Conservation (phyloP, 1,140 invertebrate genomes). For the Zaprionus ghesquierei region DNA sequence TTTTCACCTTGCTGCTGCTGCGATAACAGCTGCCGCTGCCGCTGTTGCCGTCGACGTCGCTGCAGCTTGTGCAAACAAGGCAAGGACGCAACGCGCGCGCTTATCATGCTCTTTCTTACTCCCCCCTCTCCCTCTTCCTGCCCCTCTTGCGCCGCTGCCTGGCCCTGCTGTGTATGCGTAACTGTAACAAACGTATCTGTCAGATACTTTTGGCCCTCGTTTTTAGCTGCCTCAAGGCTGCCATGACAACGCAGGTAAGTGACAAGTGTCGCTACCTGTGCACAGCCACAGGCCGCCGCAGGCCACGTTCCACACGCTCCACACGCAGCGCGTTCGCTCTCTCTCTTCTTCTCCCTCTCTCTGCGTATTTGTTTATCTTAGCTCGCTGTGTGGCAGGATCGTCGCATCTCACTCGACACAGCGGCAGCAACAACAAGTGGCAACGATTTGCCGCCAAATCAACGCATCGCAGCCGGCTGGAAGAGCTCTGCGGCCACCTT, state of each 20-base stretch:
- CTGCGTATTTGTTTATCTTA: slow-evolving; percentile 18
- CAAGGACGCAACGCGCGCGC: slow-evolving; percentile 35
- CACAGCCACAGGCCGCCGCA: background rate
- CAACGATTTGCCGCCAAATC: slow-evolving; percentile 46
- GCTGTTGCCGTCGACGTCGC: background rate
- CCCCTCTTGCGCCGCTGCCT: background rate
- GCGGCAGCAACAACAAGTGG: slow-evolving; percentile 28
- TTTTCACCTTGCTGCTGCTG: slow-evolving; percentile 40
- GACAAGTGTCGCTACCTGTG: slow-evolving; percentile 27
- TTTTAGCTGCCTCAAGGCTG: slow-evolving; percentile 57
- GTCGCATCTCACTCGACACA: slow-evolving; percentile 11
- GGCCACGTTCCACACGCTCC: slow-evolving; percentile 15
- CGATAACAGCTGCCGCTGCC: slow-evolving; percentile 14
- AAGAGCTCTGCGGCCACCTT: slow-evolving; percentile 10
- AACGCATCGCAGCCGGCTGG: background rate
- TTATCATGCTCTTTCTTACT: slow-evolving; percentile 7
- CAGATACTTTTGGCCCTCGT: slow-evolving; percentile 24
- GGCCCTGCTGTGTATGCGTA: slow-evolving; percentile 25
- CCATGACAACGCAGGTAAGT: slow-evolving; percentile 51
- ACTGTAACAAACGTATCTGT: slow-evolving; percentile 61
- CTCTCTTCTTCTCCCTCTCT: background rate
- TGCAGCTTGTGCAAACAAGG: slow-evolving; percentile 28
- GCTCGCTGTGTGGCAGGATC: slow-evolving; percentile 43
- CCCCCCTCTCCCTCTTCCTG: background rate
- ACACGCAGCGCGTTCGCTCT: background rate